These are phyloP conservation scores for Campaea margaritaria DNA, from an alignment of 2,888 invertebrate species.

Conservation along the genomic window DNA sequence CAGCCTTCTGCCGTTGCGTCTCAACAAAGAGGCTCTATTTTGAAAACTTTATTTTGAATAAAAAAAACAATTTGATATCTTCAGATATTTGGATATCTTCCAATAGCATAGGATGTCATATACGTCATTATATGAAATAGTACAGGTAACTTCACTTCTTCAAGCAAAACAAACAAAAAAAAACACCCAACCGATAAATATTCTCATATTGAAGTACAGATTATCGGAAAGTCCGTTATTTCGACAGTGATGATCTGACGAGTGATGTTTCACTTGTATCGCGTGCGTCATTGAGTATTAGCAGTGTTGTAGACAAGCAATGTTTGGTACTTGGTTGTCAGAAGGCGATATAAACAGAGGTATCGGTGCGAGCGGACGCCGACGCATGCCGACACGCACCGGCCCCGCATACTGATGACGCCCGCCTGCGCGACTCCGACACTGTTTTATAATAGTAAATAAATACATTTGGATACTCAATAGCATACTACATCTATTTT, in stretches of 20 bases:
- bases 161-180: no score
- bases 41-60: no score
- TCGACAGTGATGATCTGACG: neutral
- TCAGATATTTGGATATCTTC: no score
- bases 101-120: no score
- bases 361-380: constrained; percentile 70
- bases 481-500: constrained; percentile 16
- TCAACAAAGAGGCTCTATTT: neutral
- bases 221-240: neutral
- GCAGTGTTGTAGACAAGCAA: constrained; percentile 30
- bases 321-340: constrained; percentile 44
- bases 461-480: constrained; percentile 24
- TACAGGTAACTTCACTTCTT: no score
- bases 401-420: constrained; percentile 75
- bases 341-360: constrained; percentile 52
- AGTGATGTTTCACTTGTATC: constrained; percentile 2
- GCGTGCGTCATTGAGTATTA: constrained; percentile 1
- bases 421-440: constrained; percentile 33
- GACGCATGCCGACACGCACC: constrained; percentile 78
- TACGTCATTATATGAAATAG: no score
- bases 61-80: no score
- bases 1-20: neutral
- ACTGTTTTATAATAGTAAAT: constrained; percentile 44
- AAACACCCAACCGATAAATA: neutral
- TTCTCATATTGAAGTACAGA: neutral